Conservation (phyloP, 2,797 vertebrate species). For the Hypotaenidia okinawae region DNA sequence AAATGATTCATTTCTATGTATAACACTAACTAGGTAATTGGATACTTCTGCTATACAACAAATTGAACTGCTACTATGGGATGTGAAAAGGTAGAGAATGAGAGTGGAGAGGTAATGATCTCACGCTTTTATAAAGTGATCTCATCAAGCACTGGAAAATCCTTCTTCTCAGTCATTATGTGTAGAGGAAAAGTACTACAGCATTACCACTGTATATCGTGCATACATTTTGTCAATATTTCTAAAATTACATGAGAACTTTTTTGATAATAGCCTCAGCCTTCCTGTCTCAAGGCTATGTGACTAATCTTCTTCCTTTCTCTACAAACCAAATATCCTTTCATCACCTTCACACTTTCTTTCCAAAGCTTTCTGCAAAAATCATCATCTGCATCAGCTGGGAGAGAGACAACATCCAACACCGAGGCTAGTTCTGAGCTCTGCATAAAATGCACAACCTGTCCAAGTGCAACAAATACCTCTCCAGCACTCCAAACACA, state of each 20-base stretch:
- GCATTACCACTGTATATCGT: not conserved
- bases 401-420: not conserved
- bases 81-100: not conserved
- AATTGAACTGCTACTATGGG: not conserved
- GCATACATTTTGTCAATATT: not conserved
- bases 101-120: not conserved
- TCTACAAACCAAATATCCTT: not conserved
- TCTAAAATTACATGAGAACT: not conserved
- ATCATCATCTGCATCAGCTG: not conserved
- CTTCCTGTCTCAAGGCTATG: not conserved
- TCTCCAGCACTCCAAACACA: not conserved
- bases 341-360: not conserved
- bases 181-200: not conserved
- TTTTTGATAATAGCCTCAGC: not conserved
- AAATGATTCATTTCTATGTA: not conserved
- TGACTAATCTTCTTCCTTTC: not conserved
- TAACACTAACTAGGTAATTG: not conserved
- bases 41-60: not conserved
- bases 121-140: not conserved
- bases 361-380: not conserved
- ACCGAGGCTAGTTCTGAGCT: not conserved
- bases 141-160: not conserved
- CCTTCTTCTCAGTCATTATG: not conserved
- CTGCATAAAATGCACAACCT: not conserved
- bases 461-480: rapidly evolving